Conservation (phyloP, 1,140 invertebrate genomes). For the Microplitis demolitor region DNA sequence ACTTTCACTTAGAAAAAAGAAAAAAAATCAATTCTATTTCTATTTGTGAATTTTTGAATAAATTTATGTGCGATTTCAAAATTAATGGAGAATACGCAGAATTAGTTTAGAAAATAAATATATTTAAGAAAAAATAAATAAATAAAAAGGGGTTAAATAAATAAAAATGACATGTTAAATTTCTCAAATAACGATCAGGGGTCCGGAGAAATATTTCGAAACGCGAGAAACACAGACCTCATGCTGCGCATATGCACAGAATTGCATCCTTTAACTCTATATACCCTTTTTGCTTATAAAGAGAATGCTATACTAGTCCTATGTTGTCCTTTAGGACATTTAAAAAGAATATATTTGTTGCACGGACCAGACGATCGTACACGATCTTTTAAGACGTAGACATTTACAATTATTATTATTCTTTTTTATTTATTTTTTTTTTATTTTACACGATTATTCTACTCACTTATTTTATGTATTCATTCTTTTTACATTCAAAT, state of each 20-base stretch:
- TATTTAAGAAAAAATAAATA: neutral
- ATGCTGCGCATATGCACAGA: constrained; percentile 8
- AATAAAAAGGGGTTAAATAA: constrained; percentile 10
- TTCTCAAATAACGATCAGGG: constrained; percentile 20
- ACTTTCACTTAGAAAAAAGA: no score
- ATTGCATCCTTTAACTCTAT: neutral
- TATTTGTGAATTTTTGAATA: no score
- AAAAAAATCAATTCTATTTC: no score
- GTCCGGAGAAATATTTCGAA: constrained; percentile 17
- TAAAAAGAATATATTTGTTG: neutral
- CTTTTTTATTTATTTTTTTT: no score
- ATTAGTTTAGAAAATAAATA: no score
- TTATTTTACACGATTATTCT: no score
- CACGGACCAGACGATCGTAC: neutral
- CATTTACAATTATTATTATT: no score
- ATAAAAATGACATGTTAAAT: neutral
- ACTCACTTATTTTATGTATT: no score
- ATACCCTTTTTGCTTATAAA: neutral
- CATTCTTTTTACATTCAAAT: no score
- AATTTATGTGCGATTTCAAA: no score
- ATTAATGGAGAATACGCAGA: no score
- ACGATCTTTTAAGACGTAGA: neutral
- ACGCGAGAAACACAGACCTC: constrained; percentile 20
- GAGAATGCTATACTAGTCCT: neutral
- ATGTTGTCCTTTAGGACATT: no score